Evolutionary conservation across 1,140 invertebrate species (phyloP).

Genomic region (Phortica variegata): DNA sequence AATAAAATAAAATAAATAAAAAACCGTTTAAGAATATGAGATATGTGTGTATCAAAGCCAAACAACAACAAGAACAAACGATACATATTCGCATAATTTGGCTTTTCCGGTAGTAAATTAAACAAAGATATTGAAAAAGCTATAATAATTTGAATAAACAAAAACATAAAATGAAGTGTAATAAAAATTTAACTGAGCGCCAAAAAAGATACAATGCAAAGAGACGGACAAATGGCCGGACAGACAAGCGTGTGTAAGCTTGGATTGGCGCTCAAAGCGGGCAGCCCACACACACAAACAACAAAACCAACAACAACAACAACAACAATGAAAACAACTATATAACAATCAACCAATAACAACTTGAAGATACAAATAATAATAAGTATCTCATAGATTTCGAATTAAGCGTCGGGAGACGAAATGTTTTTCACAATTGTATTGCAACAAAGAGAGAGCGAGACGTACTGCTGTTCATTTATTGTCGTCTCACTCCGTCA

Average conservation of each 20-base stretch:
- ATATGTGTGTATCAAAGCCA: background rate
- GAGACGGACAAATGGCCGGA: slow-evolving; percentile 23
- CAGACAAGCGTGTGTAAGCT: too few relatives aligned
- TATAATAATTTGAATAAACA: slow-evolving; percentile 7
- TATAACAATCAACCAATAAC: slow-evolving; percentile 35
- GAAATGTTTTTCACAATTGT: too few relatives aligned
- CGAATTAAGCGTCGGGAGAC: too few relatives aligned
- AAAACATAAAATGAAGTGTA: slow-evolving; percentile 25
- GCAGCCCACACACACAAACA: too few relatives aligned
- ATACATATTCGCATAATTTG: background rate
- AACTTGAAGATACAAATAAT: slow-evolving; percentile 31
- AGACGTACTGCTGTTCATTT: background rate
- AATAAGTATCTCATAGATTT: slow-evolving; percentile 10
- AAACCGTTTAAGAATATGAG: too few relatives aligned
- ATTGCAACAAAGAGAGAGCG: too few relatives aligned
- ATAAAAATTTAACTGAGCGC: slow-evolving; percentile 21
- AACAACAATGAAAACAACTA: slow-evolving; percentile 5
- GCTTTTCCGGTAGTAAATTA: slow-evolving; percentile 8
- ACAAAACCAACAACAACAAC: slow-evolving; percentile 7
- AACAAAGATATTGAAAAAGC: slow-evolving; percentile 5
- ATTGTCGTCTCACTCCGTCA: background rate
- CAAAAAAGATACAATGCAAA: slow-evolving; percentile 1
- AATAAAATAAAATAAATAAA: too few relatives aligned
- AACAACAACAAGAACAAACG: background rate
- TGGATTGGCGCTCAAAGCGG: slow-evolving; percentile 29